A percentile compares a stretch with the other conserved stretches of the same genome.
Conservation (phyloP, 1,140 invertebrate genomes). For the Holotrichia oblita region DNA sequence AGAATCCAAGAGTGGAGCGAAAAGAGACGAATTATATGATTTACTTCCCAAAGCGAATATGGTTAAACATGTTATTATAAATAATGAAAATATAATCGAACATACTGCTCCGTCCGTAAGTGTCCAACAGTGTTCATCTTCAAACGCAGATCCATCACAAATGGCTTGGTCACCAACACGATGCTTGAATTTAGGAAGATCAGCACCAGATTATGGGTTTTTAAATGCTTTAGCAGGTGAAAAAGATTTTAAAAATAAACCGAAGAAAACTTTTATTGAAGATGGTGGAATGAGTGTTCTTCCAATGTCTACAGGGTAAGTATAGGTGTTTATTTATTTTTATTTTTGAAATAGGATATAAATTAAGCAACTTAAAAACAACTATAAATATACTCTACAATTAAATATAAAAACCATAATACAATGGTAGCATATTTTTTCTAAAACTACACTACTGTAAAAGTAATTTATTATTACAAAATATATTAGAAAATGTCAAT, state of each 20-base stretch:
- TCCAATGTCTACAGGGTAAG: conserved; percentile 66
- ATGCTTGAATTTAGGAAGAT: conserved; percentile 39
- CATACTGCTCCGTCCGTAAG: conserved; percentile 47
- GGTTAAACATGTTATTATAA: conserved; percentile 52
- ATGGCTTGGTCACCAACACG: conserved; percentile 39
- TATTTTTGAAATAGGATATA: too few species aligned
- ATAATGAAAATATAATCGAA: conserved; percentile 58
- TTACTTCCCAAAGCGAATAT: neutral
- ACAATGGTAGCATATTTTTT: too few species aligned
- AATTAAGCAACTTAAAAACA: too few species aligned
- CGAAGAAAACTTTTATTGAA: conserved; percentile 72
- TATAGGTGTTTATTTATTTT: neutral
- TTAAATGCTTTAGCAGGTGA: conserved; percentile 62
- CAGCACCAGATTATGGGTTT: conserved; percentile 56
- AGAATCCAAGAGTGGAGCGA: neutral
- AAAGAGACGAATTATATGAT: neutral
- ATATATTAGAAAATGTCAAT: too few species aligned
- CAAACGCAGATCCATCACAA: conserved; percentile 33
- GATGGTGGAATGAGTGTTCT: conserved; percentile 67
- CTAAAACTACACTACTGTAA: too few species aligned
- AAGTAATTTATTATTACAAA: too few species aligned
- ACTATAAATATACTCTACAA: too few species aligned
- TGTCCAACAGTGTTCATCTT: conserved; percentile 1
- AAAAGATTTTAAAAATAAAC: conserved; percentile 64
- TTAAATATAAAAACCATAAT: too few species aligned